These are phyloP conservation scores for Cebidichthys violaceus DNA, from an alignment of 2,113 vertebrate genomes.

Conservation along the genomic window DNA sequence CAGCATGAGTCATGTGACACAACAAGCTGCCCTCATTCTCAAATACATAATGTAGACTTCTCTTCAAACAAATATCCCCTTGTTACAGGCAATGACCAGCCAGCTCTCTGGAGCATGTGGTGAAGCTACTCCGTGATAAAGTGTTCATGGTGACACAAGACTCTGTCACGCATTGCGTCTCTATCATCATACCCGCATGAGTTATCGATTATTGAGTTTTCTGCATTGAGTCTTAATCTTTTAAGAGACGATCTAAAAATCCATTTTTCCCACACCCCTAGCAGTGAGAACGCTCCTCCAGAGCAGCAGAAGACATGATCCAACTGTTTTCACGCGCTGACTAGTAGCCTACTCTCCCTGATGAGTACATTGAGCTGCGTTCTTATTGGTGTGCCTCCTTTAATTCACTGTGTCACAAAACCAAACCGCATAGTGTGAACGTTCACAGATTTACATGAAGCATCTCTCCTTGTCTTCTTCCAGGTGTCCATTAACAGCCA, in stretches of 20 bases:
- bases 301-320: background rate
- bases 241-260: no score
- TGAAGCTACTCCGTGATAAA: background rate
- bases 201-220: no score
- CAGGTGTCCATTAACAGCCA: constrained; percentile 84
- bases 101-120: background rate
- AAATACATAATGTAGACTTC: background rate
- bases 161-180: no score
- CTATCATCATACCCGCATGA: background rate
- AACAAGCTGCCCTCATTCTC: background rate
- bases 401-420: background rate
- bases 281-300: no score
- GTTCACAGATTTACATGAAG: background rate
- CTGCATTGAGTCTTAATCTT: no score
- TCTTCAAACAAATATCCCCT: background rate
- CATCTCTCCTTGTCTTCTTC: constrained; percentile 9
- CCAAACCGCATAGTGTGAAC: background rate
- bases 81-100: background rate
- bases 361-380: background rate
- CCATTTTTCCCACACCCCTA: no score
- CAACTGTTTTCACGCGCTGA: no score
- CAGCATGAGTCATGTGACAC: background rate
- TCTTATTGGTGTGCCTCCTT: background rate
- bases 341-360: background rate
- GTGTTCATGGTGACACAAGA: no score